Percentiles rank a stretch among this genome's conserved stretches.
phyloP scores from a whole-genome alignment of 2,797 vertebrate genomes.

The Acestrorhynchus altus region DNA sequence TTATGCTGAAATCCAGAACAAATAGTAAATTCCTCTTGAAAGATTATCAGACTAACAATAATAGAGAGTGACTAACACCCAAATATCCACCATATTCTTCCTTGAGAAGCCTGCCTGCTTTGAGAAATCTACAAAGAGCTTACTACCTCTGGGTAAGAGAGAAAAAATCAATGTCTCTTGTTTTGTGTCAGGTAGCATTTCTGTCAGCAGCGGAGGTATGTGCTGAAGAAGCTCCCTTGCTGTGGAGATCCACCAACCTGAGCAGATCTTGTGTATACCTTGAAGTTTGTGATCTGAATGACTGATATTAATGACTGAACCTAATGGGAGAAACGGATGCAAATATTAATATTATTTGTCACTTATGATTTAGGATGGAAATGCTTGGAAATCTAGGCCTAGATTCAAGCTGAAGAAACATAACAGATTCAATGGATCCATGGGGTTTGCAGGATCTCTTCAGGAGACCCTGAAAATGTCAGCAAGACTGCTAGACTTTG shows the following conservation, averaged over 20 bases:
- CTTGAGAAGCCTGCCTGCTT: neutral
- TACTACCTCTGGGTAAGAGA: slow-evolving; percentile 17
- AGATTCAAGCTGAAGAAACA: neutral
- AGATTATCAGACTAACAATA: neutral
- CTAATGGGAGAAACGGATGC: neutral
- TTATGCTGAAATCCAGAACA: too few relatives aligned
- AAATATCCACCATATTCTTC: neutral
- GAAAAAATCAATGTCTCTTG: slow-evolving; percentile 21
- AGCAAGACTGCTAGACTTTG: neutral
- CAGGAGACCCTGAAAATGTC: neutral
- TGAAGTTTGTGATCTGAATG: neutral
- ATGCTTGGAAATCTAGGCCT: neutral
- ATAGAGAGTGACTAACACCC: neutral
- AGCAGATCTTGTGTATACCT: slow-evolving; percentile 8
- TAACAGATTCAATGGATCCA: neutral
- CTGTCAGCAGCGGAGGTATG: slow-evolving; percentile 47
- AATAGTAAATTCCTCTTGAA: too few relatives aligned
- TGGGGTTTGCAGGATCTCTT: neutral
- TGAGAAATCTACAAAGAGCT: slow-evolving; percentile 1
- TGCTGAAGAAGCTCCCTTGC: slow-evolving; percentile 26
- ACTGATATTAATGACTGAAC: too few relatives aligned
- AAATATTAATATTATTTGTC: slow-evolving; percentile 20
- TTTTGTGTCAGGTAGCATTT: slow-evolving; percentile 46
- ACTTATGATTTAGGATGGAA: neutral
- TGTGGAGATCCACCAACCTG: slow-evolving; percentile 26